phyloP scores from a whole-genome alignment of 2,797 vertebrate genomes.

The Anguilla obscura region DNA sequence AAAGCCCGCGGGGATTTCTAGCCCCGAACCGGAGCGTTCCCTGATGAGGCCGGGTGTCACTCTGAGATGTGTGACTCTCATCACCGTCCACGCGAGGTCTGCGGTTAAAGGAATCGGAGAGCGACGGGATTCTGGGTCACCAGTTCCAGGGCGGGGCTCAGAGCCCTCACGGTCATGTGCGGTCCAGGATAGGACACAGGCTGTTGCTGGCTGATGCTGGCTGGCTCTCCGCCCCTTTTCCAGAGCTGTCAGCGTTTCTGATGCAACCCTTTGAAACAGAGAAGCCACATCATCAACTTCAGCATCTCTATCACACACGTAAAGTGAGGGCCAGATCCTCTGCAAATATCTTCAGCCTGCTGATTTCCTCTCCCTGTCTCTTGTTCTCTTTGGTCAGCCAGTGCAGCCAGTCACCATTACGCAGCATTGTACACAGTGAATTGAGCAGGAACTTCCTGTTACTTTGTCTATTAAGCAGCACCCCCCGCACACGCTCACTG shows the following conservation, averaged over 20 bases:
- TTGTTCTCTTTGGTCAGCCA: not conserved
- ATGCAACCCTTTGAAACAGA: conserved; percentile 14
- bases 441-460: not conserved
- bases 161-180: not conserved
- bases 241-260: not conserved
- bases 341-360: not conserved
- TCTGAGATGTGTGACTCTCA: not conserved
- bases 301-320: not conserved
- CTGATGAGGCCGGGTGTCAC: not conserved
- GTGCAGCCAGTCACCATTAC: not conserved
- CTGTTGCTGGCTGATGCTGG: not conserved
- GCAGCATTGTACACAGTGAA: not conserved
- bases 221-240: not conserved
- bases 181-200: not conserved
- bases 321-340: not conserved
- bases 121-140: not conserved
- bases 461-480: not conserved
- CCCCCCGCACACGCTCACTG: not conserved
- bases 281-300: not conserved
- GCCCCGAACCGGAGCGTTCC: not conserved
- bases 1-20: not conserved
- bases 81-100: not conserved
- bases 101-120: not conserved
- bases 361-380: not conserved
- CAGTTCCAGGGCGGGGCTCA: not conserved